These are phyloP conservation scores for Nyctibius grandis DNA, from an alignment of 2,797 vertebrate genomes.

Conservation along the genomic window DNA sequence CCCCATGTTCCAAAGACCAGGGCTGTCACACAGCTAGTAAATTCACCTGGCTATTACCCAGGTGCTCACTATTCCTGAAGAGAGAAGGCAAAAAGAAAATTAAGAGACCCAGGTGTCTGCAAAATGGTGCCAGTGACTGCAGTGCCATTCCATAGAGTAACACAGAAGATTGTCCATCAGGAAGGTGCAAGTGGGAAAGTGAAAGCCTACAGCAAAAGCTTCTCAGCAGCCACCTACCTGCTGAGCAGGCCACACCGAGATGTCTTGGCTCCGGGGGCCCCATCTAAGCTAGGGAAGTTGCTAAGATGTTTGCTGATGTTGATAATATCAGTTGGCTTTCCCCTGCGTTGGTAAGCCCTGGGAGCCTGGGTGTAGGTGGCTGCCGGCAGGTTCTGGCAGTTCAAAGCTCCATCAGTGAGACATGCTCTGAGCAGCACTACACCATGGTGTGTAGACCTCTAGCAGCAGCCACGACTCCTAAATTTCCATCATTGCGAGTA, in stretches of 20 bases:
- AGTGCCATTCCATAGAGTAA: background rate
- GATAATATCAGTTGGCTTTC: background rate
- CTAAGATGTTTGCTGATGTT: background rate
- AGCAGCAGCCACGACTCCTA: background rate
- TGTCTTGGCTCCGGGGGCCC: background rate
- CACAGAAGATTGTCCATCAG: background rate
- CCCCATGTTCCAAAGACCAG: background rate
- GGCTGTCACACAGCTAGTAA: background rate
- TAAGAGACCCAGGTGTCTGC: background rate
- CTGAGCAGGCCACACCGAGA: background rate
- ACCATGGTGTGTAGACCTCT: background rate
- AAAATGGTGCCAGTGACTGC: background rate
- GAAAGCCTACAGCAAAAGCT: background rate
- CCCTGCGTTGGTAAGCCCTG: background rate
- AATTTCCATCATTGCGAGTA: accelerated
- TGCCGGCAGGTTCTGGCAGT: background rate
- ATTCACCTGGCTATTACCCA: background rate
- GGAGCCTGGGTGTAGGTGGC: background rate
- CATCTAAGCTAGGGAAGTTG: background rate
- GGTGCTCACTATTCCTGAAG: background rate
- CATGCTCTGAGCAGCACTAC: background rate
- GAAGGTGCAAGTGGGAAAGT: background rate
- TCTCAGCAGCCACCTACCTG: background rate
- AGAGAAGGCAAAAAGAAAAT: background rate
- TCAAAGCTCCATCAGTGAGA: background rate